Conservation (phyloP, 2,113 vertebrate species). For the Agapornis roseicollis region DNA sequence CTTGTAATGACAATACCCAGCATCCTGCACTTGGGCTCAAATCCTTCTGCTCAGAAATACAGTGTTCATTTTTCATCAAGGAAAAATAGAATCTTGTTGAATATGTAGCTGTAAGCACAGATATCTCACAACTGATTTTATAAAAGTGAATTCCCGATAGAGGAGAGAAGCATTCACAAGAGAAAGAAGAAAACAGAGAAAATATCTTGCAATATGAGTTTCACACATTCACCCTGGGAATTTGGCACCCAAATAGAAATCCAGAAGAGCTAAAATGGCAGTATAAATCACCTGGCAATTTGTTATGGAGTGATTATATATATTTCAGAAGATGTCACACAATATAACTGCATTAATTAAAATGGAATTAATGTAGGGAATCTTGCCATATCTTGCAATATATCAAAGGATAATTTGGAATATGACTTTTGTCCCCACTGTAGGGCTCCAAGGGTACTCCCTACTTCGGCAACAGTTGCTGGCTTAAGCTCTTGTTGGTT, state of each 20-base stretch:
- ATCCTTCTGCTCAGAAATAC: background rate
- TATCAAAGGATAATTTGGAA: conserved; percentile 5
- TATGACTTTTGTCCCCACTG: background rate
- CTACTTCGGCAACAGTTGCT: background rate
- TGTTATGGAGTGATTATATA: background rate
- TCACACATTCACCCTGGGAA: background rate
- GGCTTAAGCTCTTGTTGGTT: background rate
- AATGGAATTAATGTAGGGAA: background rate
- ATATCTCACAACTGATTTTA: background rate
- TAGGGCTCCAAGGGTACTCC: background rate
- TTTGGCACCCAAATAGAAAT: background rate
- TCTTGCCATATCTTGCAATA: conserved; percentile 8
- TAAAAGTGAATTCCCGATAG: background rate
- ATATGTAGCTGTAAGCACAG: background rate
- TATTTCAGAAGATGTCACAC: conserved; percentile 17
- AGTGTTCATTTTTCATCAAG: background rate
- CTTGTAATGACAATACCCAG: background rate
- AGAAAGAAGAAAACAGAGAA: background rate
- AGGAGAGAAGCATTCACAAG: background rate
- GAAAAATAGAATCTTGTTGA: background rate
- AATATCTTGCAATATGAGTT: background rate
- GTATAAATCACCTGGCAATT: conserved; percentile 18
- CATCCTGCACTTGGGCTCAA: background rate
- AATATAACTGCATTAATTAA: conserved; percentile 19
- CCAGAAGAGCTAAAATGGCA: background rate